These are phyloP conservation scores for Willowsia nigromaculata DNA, from an alignment of 2,888 invertebrate genomes.

Conservation along the genomic window DNA sequence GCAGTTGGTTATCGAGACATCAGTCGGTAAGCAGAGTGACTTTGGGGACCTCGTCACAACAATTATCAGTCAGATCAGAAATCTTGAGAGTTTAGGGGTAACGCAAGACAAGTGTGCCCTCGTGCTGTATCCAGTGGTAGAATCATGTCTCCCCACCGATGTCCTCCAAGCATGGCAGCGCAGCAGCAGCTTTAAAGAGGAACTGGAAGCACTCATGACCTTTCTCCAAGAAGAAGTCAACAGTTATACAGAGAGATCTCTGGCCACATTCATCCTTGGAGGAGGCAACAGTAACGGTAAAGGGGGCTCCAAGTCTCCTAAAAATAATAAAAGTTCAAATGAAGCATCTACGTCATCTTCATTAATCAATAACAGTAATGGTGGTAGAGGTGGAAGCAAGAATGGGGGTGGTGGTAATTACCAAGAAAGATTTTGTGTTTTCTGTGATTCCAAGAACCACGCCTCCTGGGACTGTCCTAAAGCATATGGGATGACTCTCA, in stretches of 20 bases:
- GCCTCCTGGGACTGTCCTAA: background rate
- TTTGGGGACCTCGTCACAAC: slow-evolving; percentile 20
- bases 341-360: background rate
- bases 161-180: slow-evolving; percentile 76
- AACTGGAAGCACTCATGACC: background rate
- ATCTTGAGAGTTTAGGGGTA: slow-evolving; percentile 27
- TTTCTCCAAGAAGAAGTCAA: slow-evolving; percentile 21
- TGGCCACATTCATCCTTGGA: background rate
- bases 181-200: background rate
- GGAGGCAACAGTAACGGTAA: background rate
- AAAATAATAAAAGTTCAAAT: background rate
- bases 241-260: background rate
- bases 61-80: slow-evolving; percentile 30
- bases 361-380: background rate
- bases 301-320: background rate
- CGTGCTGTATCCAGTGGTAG: slow-evolving; percentile 49
- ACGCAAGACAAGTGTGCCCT: slow-evolving; percentile 43
- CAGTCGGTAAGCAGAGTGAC: background rate
- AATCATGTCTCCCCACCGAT: slow-evolving; percentile 23
- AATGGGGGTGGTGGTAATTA: background rate
- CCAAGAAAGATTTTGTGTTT: background rate
- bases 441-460: background rate
- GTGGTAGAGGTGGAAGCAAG: background rate
- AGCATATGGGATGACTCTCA: background rate
- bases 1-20: background rate